These are phyloP conservation scores for Macaria notata DNA, from an alignment of 2,888 invertebrate species.

Conservation along the genomic window DNA sequence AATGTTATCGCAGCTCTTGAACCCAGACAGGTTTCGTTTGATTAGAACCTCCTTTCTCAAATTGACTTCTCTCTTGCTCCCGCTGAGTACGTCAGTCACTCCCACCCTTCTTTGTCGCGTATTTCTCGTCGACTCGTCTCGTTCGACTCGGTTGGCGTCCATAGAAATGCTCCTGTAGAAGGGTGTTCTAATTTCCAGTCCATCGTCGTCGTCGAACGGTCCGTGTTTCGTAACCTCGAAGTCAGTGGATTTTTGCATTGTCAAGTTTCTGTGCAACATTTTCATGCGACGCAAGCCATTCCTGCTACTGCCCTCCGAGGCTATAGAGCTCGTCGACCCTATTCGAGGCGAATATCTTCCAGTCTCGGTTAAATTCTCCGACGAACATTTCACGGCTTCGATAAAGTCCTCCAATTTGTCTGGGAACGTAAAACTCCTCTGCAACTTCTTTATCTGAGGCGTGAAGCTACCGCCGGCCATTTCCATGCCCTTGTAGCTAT, in stretches of 20 bases:
- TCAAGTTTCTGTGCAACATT: conserved; percentile 47
- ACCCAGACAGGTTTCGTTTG: conserved; percentile 45
- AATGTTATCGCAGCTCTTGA: conserved; percentile 58
- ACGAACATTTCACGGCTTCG: conserved; percentile 31
- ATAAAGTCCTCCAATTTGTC: conserved; percentile 50
- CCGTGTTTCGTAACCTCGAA: conserved; percentile 33
- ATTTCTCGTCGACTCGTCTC: conserved; percentile 29
- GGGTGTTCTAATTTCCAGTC: conserved; percentile 38
- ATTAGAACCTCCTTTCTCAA: conserved; percentile 59
- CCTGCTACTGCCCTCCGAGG: conserved; percentile 37
- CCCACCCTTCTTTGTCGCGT: conserved; percentile 51
- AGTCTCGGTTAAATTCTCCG: conserved; percentile 31
- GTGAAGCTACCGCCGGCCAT: conserved; percentile 45
- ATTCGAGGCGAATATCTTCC: conserved; percentile 19
- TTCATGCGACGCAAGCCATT: conserved; percentile 52
- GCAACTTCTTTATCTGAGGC: conserved; percentile 63
- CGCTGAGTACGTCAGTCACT: conserved; percentile 47
- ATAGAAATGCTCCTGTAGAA: conserved; percentile 51
- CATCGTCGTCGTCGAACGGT: conserved; percentile 25
- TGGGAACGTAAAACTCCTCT: conserved; percentile 60
- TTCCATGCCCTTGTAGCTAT: conserved; percentile 61
- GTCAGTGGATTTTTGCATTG: conserved; percentile 41
- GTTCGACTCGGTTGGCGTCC: conserved; percentile 35
- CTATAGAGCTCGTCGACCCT: conserved; percentile 29
- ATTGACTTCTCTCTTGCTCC: conserved; percentile 46